Evolutionary conservation across 2,888 invertebrate species (phyloP).

Genomic region (Chalcosyrphus nemorum): DNA sequence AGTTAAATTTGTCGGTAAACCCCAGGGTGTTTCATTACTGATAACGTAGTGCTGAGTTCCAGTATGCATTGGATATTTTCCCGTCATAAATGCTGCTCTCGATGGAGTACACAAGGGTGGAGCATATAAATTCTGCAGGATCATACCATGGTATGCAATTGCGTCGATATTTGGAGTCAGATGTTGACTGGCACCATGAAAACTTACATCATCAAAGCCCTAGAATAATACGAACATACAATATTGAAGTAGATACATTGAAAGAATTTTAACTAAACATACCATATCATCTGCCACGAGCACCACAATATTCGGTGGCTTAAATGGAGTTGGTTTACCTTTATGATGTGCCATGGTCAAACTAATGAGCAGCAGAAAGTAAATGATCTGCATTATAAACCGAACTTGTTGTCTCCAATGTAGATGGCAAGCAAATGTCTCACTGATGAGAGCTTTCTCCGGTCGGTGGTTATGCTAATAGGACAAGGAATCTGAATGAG

Average conservation of each 20-base stretch:
- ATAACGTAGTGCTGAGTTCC: conserved; percentile 90
- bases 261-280: conserved; percentile 77
- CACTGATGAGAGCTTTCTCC: not conserved
- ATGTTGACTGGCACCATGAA: conserved; percentile 93
- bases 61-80: conserved; percentile 92
- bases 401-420: not conserved
- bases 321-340: not conserved
- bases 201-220: conserved; percentile 97
- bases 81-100: conserved; percentile 90
- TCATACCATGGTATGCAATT: conserved; percentile 91
- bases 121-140: conserved; percentile 91
- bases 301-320: conserved; percentile 87
- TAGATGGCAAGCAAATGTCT: not conserved
- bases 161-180: conserved; percentile 95
- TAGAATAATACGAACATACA: conserved; percentile 81
- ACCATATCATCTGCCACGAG: conserved; percentile 93
- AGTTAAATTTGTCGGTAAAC: conserved; percentile 86
- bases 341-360: not conserved
- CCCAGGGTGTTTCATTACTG: conserved; percentile 86
- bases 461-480: not conserved
- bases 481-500: not conserved
- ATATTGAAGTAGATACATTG: not conserved
- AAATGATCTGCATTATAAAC: not conserved
- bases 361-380: not conserved
- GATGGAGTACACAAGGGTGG: conserved; percentile 94